Conservation (phyloP, 2,888 invertebrate species). For the Laspeyria flexula region DNA sequence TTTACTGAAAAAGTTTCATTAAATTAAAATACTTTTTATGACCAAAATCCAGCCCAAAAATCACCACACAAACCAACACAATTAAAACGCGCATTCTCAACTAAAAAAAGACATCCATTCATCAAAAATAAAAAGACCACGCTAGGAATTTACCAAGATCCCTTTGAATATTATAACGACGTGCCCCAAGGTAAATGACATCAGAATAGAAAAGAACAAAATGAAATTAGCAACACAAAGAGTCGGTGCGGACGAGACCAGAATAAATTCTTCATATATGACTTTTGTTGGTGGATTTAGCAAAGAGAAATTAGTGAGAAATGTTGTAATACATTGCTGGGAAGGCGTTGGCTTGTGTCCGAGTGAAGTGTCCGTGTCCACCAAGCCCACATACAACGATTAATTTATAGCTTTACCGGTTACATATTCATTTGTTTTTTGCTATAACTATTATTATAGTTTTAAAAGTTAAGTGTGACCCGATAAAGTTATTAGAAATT, state of each 20-base stretch:
- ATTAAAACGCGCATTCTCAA: conserved; percentile 12
- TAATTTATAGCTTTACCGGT: conserved; percentile 18
- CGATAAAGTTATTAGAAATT: too few relatives aligned
- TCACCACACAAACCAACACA: conserved; percentile 1
- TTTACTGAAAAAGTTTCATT: too few relatives aligned
- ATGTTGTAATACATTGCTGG: conserved; percentile 6
- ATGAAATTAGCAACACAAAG: conserved; percentile 75
- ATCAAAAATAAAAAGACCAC: conserved; percentile 29
- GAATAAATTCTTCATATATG: conserved; percentile 68
- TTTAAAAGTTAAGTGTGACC: too few relatives aligned
- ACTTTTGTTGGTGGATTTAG: conserved; percentile 57
- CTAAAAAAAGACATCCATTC: conserved; percentile 18
- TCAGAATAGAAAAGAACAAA: conserved; percentile 65
- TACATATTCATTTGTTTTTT: conserved; percentile 5
- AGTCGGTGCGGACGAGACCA: conserved; percentile 53
- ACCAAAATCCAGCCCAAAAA: too few relatives aligned
- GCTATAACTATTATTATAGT: too few relatives aligned
- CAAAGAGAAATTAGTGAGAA: conserved; percentile 30
- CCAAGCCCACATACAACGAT: conserved; percentile 11
- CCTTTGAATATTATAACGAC: conserved; percentile 52
- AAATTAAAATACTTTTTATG: too few relatives aligned
- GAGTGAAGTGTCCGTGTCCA: background rate
- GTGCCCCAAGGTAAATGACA: conserved; percentile 56
- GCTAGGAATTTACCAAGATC: conserved; percentile 38
- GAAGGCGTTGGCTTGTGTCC: background rate